phyloP scores from a whole-genome alignment of 2,888 invertebrate genomes.

The Spialia ferax region DNA sequence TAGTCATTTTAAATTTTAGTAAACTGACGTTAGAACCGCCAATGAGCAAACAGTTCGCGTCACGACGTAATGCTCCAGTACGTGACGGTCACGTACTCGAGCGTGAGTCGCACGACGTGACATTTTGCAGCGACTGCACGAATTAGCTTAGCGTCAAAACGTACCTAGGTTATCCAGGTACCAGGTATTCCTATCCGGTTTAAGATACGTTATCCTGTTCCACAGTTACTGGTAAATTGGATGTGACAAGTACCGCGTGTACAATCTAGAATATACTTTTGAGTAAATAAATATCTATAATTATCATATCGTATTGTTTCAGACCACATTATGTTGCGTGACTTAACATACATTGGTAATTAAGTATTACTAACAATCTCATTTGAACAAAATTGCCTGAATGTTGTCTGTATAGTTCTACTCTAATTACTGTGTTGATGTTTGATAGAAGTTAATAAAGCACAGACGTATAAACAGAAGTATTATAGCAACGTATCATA shows the following conservation, averaged over 20 bases:
- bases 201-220: neutral
- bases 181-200: neutral
- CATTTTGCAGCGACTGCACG: constrained; percentile 25
- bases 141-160: constrained; percentile 25
- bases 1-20: neutral
- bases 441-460: no score
- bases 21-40: neutral
- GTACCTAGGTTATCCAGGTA: neutral
- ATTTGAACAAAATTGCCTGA: no score
- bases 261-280: no score
- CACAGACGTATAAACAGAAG: no score
- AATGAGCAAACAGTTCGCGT: constrained; percentile 10
- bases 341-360: no score
- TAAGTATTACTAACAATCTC: no score
- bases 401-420: no score
- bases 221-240: constrained; percentile 5
- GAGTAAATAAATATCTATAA: no score
- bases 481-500: no score
- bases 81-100: constrained; percentile 12
- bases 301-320: neutral
- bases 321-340: neutral
- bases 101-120: constrained; percentile 23
- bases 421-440: no score
- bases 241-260: no score
- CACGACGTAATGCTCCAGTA: no score